Evolutionary conservation across 2,797 vertebrate genomes (phyloP).

Genomic region (Cyprinella venusta): DNA sequence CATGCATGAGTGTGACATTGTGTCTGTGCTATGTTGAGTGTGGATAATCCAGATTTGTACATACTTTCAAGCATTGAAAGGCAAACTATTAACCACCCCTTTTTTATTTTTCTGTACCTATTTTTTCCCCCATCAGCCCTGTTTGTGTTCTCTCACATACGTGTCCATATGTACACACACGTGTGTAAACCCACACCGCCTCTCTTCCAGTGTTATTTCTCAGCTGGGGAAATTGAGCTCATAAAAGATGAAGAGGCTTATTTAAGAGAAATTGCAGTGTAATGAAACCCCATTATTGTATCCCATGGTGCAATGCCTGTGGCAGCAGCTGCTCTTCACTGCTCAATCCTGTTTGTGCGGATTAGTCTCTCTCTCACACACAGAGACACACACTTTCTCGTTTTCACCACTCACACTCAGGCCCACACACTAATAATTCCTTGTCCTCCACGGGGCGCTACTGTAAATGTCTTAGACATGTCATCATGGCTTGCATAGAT

Average conservation of each 20-base stretch:
- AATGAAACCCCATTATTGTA: conserved; percentile 79
- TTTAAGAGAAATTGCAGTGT: conserved; percentile 77
- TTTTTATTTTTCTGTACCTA: conserved; percentile 1
- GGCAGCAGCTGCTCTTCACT: conserved; percentile 58
- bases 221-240: conserved; percentile 74
- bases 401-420: conserved; percentile 41
- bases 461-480: conserved; percentile 34
- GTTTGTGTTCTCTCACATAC: conserved; percentile 4
- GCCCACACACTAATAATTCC: conserved; percentile 44
- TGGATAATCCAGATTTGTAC: conserved; percentile 34
- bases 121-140: conserved; percentile 44
- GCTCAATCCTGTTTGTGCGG: conserved; percentile 67
- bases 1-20: conserved; percentile 20
- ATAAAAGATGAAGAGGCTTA: conserved; percentile 81
- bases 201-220: conserved; percentile 33
- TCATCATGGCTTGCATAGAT: conserved; percentile 30
- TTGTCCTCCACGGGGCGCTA: conserved; percentile 20
- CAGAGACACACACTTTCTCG: background rate
- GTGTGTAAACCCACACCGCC: background rate
- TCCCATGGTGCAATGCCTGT: conserved; percentile 67
- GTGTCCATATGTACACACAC: conserved; percentile 4
- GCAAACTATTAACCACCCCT: background rate
- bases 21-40: conserved; percentile 25
- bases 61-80: conserved; percentile 17
- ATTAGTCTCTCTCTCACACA: conserved; percentile 59